phyloP scores from a whole-genome alignment of 2,113 vertebrate species.

The Toxotes chatareus region DNA sequence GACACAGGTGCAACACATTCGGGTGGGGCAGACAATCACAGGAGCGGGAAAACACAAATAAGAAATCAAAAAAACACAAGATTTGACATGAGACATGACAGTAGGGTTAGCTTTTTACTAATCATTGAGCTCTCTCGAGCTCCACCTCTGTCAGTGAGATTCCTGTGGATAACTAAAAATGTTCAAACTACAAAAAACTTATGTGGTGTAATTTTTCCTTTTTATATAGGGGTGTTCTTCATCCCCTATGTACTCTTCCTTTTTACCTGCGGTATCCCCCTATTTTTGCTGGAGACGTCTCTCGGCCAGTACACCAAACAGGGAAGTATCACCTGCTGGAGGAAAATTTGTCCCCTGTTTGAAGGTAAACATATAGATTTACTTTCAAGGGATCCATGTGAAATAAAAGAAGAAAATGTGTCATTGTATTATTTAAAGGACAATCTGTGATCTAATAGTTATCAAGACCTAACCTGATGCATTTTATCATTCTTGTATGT shows the following conservation, averaged over 20 bases:
- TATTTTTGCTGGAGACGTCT: conserved; percentile 83
- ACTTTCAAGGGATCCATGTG: neutral
- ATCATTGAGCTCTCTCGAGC: neutral
- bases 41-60: no score
- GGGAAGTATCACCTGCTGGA: conserved; percentile 86
- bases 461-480: no score
- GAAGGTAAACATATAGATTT: conserved; percentile 78
- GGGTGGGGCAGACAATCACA: no score
- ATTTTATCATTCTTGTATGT: no score
- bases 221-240: conserved; percentile 82
- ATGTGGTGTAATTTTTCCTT: conserved; percentile 11
- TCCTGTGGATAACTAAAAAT: no score
- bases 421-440: neutral
- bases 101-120: neutral
- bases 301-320: conserved; percentile 86
- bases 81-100: no score
- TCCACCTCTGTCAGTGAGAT: neutral
- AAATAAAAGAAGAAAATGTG: neutral
- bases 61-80: no score
- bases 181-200: neutral
- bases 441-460: no score
- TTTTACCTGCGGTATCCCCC: conserved; percentile 84
- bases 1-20: no score
- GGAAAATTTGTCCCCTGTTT: conserved; percentile 86
- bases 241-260: conserved; percentile 85